A percentile compares a stretch with the other conserved stretches of the same genome.
Conservation (phyloP, 1,140 invertebrate species). For the Drosophila eugracilis region DNA sequence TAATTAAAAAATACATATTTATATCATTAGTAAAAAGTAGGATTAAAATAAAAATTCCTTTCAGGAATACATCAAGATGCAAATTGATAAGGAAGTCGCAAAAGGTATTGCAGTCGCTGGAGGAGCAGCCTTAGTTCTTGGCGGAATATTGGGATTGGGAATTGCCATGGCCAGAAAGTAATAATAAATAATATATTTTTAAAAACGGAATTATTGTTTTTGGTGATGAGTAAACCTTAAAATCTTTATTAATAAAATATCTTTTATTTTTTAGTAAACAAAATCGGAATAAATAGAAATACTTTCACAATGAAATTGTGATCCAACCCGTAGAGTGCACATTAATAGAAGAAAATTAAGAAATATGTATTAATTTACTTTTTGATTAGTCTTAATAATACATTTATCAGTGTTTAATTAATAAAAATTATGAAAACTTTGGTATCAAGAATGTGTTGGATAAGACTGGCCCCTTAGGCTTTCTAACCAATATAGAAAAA, state of each 20-base stretch:
- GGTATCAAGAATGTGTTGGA: too few relatives aligned
- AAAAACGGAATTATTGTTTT: background rate
- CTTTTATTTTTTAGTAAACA: conserved; percentile 75
- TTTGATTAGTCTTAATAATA: background rate
- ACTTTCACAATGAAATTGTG: background rate
- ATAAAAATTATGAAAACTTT: too few relatives aligned
- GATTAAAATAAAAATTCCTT: conserved; percentile 81
- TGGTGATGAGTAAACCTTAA: too few relatives aligned
- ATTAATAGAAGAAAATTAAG: background rate
- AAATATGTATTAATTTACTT: background rate
- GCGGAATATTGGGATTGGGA: conserved; percentile 91
- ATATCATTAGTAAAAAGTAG: too few relatives aligned
- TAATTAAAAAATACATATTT: too few relatives aligned
- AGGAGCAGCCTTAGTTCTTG: conserved; percentile 92
- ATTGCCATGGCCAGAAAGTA: conserved; percentile 90
- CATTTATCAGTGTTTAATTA: too few relatives aligned
- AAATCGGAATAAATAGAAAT: conserved; percentile 71
- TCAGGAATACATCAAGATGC: conserved; percentile 92
- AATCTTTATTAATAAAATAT: conserved; percentile 28
- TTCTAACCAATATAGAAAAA: too few relatives aligned
- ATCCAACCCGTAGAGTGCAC: background rate
- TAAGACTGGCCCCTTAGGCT: too few relatives aligned
- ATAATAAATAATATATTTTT: conserved; percentile 33
- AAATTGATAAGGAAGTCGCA: conserved; percentile 95
- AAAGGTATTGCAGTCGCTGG: conserved; percentile 95